Base-by-base conservation (phyloP, 2,797 vertebrate species). In the Gymnopithys bicolor region DNA sequence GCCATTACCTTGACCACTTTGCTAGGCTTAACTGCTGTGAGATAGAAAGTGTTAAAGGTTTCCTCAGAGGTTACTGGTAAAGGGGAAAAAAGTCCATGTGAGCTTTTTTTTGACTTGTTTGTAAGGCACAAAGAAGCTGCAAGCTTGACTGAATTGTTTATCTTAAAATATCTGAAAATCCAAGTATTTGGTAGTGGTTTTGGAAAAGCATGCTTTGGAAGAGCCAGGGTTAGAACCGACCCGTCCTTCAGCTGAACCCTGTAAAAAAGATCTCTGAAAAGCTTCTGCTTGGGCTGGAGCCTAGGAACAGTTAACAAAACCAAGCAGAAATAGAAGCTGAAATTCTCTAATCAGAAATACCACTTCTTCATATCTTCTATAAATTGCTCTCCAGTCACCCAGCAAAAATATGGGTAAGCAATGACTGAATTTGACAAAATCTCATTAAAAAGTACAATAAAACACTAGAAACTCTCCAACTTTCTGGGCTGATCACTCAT, bases 1-100 rank as follows among this genome's bases (percentile, higher is more conserved):
- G 39, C 74, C 85, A 90, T 89, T 92, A 92, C 89, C 93, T 96
- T 95, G 94, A 88, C 95, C 86, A 67, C 85, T 92, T 82, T 94
- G 90, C 80, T 71, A 37, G 62, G 19, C 78, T 14, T 32, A 74
- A 75, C 49, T 64, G 79, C 92, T 84, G 80, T 4, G 84, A 88
- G 63, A 71, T 33, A 48, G 56, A 92, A 96, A 88, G 88, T 56
- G 92, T 95, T 91, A 97, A 95, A 27, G 39, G 62, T 59, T 92
- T 87, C 87, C 93, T 84, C 4, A 25, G 45, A 83, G 60, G 52
- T 78, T 75, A 84, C 58, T 80, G 68, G 37, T 60, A 94, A 64
- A 52, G 25, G 13, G 27, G 22, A 58, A 62, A 84, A 69, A 43
- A 24, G 41, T 39, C 70, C 45, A 63, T 0, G 0, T 15, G 37